These are phyloP conservation scores for Hypomecis punctinalis DNA, from an alignment of 2,888 invertebrate species.

Conservation along the genomic window DNA sequence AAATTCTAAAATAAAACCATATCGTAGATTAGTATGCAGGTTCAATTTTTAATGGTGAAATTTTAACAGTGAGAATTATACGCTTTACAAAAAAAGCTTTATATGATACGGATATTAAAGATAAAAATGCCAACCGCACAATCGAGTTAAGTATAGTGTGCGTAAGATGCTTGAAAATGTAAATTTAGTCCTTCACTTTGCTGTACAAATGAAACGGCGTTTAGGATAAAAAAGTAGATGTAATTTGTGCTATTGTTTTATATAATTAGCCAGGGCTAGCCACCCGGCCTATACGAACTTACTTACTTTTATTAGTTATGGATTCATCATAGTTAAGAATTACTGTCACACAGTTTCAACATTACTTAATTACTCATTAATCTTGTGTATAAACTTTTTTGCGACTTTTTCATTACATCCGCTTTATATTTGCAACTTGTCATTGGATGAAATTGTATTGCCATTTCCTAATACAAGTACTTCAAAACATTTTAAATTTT, in stretches of 20 bases:
- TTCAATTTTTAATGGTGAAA: slow-evolving; percentile 63
- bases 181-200: slow-evolving; percentile 28
- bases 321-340: no score
- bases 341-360: no score
- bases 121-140: slow-evolving; percentile 72
- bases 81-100: slow-evolving; percentile 63
- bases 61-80: slow-evolving; percentile 47
- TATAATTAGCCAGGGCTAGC: no score
- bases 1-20: slow-evolving; percentile 65
- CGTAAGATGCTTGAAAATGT: slow-evolving; percentile 37
- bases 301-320: no score
- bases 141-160: slow-evolving; percentile 54
- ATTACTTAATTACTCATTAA: no score
- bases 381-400: no score
- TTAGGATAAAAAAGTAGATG: slow-evolving; percentile 4
- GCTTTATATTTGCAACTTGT: no score
- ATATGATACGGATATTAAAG: slow-evolving; percentile 32
- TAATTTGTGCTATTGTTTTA: neutral
- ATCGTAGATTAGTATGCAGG: slow-evolving; percentile 66
- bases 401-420: no score
- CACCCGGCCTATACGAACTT: no score
- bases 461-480: no score
- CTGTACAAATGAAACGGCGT: slow-evolving; percentile 26
- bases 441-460: no score
- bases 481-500: no score